These are phyloP conservation scores for Meganola albula DNA, from an alignment of 2,888 invertebrate species.

Conservation along the genomic window DNA sequence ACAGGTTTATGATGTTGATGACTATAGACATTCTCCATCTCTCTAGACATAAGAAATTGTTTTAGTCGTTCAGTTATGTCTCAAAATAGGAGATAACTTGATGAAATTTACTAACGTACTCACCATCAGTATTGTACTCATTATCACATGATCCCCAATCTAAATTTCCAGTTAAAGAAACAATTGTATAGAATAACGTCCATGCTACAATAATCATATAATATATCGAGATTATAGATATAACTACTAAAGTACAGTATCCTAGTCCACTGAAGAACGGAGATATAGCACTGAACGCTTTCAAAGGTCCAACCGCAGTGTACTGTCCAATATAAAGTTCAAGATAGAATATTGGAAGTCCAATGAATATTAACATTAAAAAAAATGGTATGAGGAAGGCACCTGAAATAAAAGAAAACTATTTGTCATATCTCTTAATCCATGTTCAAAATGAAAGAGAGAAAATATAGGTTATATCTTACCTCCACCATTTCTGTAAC, in stretches of 20 bases:
- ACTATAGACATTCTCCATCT: no score
- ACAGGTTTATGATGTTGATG: no score
- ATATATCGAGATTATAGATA: conserved; percentile 84
- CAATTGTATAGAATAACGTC: conserved; percentile 85
- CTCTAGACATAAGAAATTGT: no score
- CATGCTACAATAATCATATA: conserved; percentile 89
- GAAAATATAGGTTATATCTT: no score
- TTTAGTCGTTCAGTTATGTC: no score
- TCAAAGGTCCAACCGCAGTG: conserved; percentile 83
- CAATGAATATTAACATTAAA: conserved; percentile 85
- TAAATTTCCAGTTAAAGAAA: conserved; percentile 80
- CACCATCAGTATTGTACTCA: conserved; percentile 77
- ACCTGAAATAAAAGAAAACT: conserved; percentile 74
- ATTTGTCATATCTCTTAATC: no score
- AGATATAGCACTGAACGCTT: conserved; percentile 79
- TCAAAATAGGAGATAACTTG: no score
- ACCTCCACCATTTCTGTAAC: conserved; percentile 89
- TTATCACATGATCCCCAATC: conserved; percentile 84
- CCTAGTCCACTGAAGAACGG: conserved; percentile 81
- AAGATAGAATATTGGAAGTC: conserved; percentile 87
- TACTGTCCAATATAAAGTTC: conserved; percentile 89
- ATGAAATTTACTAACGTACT: conserved; percentile 52
- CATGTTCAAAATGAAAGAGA: no score
- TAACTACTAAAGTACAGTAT: conserved; percentile 82
- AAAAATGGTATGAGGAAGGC: conserved; percentile 86